These are phyloP conservation scores for Eleginops maclovinus DNA, from an alignment of 2,113 vertebrate genomes.

Conservation along the genomic window DNA sequence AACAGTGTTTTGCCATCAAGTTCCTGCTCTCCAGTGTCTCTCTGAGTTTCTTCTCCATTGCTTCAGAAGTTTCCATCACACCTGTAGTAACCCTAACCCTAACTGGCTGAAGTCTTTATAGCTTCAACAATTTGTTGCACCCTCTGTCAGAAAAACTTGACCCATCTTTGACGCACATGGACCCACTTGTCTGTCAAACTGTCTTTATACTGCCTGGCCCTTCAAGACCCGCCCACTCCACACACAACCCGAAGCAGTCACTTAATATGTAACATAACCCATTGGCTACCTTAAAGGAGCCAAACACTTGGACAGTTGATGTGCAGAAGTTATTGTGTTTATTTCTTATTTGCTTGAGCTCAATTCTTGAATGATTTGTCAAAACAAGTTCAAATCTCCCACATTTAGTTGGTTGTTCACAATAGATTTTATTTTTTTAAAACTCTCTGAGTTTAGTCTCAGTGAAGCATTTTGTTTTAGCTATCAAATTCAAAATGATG, in stretches of 20 bases:
- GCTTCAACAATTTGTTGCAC: slow-evolving; percentile 10
- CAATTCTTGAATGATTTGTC: too few relatives aligned
- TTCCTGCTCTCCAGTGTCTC: too few relatives aligned
- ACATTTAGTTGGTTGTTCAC: too few relatives aligned
- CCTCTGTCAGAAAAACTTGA: not conserved
- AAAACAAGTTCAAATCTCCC: too few relatives aligned
- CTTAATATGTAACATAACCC: slow-evolving; percentile 79
- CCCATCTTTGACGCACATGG: slow-evolving; percentile 18
- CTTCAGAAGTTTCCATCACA: too few relatives aligned
- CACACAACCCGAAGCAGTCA: slow-evolving; percentile 51
- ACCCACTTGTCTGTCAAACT: slow-evolving; percentile 23
- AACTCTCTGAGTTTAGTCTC: too few relatives aligned
- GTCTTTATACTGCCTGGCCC: slow-evolving; percentile 57
- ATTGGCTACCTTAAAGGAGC: slow-evolving; percentile 44
- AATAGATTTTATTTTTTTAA: too few relatives aligned
- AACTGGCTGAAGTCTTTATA: slow-evolving; percentile 61
- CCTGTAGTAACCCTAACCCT: slow-evolving; percentile 18
- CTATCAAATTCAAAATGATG: too few relatives aligned
- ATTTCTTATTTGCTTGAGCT: too few relatives aligned
- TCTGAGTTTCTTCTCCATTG: too few relatives aligned
- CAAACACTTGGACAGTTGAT: slow-evolving; percentile 44
- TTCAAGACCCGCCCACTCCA: slow-evolving; percentile 45
- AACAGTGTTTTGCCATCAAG: too few relatives aligned
- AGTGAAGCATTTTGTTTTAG: too few relatives aligned
- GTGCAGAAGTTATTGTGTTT: not conserved